A percentile compares a stretch with the other conserved stretches of the same genome.
phyloP scores from a whole-genome alignment of 2,113 vertebrate genomes.

The Neolamprologus kungweensis region DNA sequence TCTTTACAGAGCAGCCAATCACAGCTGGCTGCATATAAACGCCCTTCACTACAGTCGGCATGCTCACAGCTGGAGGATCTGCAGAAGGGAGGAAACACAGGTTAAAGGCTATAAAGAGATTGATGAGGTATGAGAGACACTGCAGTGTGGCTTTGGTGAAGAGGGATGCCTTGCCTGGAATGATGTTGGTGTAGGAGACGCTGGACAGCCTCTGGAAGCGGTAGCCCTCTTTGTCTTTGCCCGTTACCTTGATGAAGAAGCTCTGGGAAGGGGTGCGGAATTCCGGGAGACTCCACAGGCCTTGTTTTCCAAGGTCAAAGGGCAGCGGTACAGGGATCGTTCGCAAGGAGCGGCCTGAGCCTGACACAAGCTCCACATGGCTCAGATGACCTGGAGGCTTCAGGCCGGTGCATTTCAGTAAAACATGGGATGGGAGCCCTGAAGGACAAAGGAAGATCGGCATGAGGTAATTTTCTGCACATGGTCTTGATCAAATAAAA shows the following conservation, averaged over 20 bases:
- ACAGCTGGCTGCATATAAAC: constrained; percentile 70
- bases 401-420: constrained; percentile 83
- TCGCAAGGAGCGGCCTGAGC: constrained; percentile 75
- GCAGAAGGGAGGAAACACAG: constrained; percentile 15
- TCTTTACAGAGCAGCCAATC: constrained; percentile 80
- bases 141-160: not conserved
- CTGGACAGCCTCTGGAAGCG: constrained; percentile 86
- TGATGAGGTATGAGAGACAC: constrained; percentile 40
- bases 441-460: not conserved
- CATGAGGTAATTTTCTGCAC: not conserved
- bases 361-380: constrained; percentile 76
- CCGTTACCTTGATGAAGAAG: constrained; percentile 85
- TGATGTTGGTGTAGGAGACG: constrained; percentile 86
- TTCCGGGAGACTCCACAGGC: constrained; percentile 79
- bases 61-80: constrained; percentile 83
- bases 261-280: constrained; percentile 78
- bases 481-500: not conserved
- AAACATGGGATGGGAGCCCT: constrained; percentile 82
- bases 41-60: constrained; percentile 75
- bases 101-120: constrained; percentile 33
- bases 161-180: constrained; percentile 69
- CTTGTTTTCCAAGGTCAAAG: constrained; percentile 65
- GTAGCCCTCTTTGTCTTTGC: constrained; percentile 78
- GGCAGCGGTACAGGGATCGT: constrained; percentile 66
- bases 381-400: constrained; percentile 74